Evolutionary conservation across 2,888 invertebrate species (phyloP), one percentile per base, ranked within the genome.

Genomic region (Asteroscopus sphinx): DNA sequence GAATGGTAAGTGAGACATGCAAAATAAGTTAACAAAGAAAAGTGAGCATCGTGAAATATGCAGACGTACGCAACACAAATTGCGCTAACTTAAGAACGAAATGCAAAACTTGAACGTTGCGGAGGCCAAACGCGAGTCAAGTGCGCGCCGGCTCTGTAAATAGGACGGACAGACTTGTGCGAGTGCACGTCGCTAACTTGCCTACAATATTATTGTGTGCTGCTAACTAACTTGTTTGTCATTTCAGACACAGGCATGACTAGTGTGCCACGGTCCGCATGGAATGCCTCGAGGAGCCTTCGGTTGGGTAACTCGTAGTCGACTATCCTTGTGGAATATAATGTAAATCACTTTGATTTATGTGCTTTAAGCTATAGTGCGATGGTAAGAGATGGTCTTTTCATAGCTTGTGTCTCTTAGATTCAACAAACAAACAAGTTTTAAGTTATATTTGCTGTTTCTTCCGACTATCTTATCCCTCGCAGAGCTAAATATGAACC

Each of bases 1-100:
- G 53, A 47, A 58, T 58, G 49, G 66, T 71, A 73, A 79, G 71
- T 64, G 69, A 72, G 59, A 76, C 79, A 82, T 73, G 73, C 60
- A 68, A 82, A 82, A 80, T 80, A 81, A 79, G 76, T 77, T 76
- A 80, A 82, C 79, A 85, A 83, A 82, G 78, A 79, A 77, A 77
- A 73, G 62, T 71, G 73, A 66, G 76, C 47, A 69, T 68, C 76
- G 80, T 85, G 78, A 85, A 87, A 86, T 84, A 88, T 85, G 84
- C 83, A 89, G 80, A 84, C 88, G 86, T 88, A 86, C 83, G 77
- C 85, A 78, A 82, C 83, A 86, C 88, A 89, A 89, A 90, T 90
- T 89, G 82, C 81, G 81, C 88, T 87, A 89, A 90, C 88, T 89
- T 85, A 81, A 83, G 86, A 88, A 85, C 77, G 87, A 87, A 89